Percentiles rank a stretch among this genome's conserved stretches.
These are phyloP conservation scores for Lissocephala sabroskyi DNA, from an alignment of 2,888 invertebrate species.

Conservation along the genomic window DNA sequence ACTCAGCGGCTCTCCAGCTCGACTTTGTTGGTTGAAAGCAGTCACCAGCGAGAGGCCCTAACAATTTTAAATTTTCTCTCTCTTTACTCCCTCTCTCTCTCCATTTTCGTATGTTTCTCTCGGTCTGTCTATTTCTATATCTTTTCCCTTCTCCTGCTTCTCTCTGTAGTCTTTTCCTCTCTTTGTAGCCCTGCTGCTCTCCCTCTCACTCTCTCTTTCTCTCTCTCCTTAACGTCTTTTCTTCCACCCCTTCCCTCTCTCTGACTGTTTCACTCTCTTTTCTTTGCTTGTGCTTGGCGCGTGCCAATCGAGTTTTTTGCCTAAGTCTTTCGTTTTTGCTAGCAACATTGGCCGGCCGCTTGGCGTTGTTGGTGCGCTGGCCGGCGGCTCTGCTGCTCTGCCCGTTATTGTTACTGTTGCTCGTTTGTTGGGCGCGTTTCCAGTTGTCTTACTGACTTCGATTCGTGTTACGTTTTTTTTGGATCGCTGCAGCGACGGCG, in stretches of 20 bases:
- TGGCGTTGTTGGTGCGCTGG: constrained; percentile 19
- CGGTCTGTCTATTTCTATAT: not conserved
- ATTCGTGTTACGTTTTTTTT: constrained; percentile 37
- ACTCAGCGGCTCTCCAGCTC: too few relatives aligned
- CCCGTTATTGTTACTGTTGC: constrained; percentile 16
- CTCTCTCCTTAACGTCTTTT: not conserved
- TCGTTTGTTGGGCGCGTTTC: constrained; percentile 17
- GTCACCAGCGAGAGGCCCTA: too few relatives aligned
- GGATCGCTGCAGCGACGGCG: constrained; percentile 1
- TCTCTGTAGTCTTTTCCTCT: constrained; percentile 4
- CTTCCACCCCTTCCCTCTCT: constrained; percentile 10
- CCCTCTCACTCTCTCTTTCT: not conserved
- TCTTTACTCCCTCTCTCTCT: too few relatives aligned
- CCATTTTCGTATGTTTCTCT: not conserved
- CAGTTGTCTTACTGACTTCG: constrained; percentile 37
- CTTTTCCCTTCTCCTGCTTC: constrained; percentile 7
- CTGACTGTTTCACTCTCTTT: constrained; percentile 9
- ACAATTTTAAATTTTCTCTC: too few relatives aligned
- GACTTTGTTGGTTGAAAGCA: too few relatives aligned
- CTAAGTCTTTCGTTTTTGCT: constrained; percentile 23
- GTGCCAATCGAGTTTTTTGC: constrained; percentile 31
- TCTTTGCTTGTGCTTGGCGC: constrained; percentile 21
- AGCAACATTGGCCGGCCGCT: too few relatives aligned
- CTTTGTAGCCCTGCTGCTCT: too few relatives aligned
- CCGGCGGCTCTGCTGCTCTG: not conserved